Percentiles rank a stretch among this genome's conserved stretches.
Evolutionary conservation across 2,888 invertebrate genomes (phyloP).

Genomic region (Phorcus lineatus): DNA sequence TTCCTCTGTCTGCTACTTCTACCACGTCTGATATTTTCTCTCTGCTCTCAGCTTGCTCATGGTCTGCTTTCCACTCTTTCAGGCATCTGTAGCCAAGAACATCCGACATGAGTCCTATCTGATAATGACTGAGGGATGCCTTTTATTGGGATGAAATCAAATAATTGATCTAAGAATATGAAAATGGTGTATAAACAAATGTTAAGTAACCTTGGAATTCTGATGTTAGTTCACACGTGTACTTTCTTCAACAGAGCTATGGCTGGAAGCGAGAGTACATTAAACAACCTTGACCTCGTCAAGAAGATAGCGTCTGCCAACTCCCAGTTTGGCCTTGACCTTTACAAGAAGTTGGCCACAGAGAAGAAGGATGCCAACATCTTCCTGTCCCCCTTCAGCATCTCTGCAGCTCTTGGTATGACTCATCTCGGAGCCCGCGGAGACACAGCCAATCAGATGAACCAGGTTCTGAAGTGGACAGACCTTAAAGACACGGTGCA

Average conservation of each 20-base stretch:
- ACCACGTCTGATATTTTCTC: too few species aligned
- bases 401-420: constrained; percentile 75
- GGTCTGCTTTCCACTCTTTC: too few species aligned
- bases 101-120: too few species aligned
- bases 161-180: too few species aligned
- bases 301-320: constrained; percentile 34
- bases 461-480: constrained; percentile 44
- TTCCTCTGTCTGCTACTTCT: too few species aligned
- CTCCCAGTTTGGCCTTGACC: constrained; percentile 36
- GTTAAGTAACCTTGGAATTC: too few species aligned
- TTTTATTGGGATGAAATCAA: too few species aligned
- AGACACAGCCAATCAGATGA: constrained; percentile 70
- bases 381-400: constrained; percentile 75
- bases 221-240: background rate
- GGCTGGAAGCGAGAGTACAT: background rate
- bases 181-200: too few species aligned
- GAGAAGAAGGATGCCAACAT: constrained; percentile 46
- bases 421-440: constrained; percentile 73
- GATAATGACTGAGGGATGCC: too few species aligned
- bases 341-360: constrained; percentile 24
- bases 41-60: too few species aligned
- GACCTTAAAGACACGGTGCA: constrained; percentile 37
- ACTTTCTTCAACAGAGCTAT: background rate
- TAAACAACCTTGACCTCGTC: background rate
- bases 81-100: too few species aligned